Conservation (phyloP, 64 coral and sea anemone species). For the Trachythela sp. region DNA sequence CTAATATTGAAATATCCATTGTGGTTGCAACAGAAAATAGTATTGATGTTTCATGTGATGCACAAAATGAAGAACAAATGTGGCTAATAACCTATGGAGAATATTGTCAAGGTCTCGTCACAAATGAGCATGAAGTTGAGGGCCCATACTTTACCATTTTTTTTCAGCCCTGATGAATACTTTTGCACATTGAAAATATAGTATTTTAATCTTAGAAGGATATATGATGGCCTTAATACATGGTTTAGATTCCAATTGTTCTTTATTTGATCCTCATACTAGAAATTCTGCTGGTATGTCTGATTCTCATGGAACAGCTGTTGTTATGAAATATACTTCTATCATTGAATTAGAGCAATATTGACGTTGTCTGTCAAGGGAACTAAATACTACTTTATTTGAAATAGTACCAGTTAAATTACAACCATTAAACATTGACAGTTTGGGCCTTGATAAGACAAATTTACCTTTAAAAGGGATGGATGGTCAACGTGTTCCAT, state of each 20-base stretch:
- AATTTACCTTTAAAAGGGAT: too few relatives aligned
- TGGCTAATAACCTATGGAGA: background rate
- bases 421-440: too few relatives aligned
- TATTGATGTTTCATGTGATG: background rate
- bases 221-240: background rate
- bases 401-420: background rate
- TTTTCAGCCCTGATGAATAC: background rate
- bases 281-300: background rate
- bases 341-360: background rate
- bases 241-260: background rate
- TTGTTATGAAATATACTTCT: background rate
- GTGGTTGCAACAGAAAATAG: too few relatives aligned
- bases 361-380: background rate
- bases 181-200: background rate
- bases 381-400: background rate
- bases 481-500: too few relatives aligned
- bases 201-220: background rate
- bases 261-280: background rate
- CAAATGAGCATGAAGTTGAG: background rate
- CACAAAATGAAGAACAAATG: background rate
- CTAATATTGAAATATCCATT: background rate
- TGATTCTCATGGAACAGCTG: background rate
- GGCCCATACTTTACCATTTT: background rate
- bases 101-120: background rate
- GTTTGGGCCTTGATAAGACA: too few relatives aligned